phyloP scores from a whole-genome alignment of 2,113 vertebrate genomes.

The Cyanoramphus novaezelandiae region DNA sequence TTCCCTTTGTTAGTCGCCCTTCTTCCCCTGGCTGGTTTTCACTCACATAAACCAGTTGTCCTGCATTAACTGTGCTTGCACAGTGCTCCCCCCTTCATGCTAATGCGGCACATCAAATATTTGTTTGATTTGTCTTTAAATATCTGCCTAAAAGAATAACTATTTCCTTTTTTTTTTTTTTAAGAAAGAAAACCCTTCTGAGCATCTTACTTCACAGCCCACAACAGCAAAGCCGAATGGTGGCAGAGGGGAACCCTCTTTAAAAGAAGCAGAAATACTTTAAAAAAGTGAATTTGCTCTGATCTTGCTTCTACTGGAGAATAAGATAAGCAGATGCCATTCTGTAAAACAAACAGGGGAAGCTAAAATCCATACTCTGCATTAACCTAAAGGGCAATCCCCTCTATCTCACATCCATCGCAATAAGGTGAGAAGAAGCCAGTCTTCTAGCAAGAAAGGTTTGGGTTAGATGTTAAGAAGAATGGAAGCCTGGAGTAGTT shows the following conservation, averaged over 20 bases:
- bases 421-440: neutral
- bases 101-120: neutral
- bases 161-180: neutral
- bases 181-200: accelerated
- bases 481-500: neutral
- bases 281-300: neutral
- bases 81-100: neutral
- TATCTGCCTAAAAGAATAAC: neutral
- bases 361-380: neutral
- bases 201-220: neutral
- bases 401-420: neutral
- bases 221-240: neutral
- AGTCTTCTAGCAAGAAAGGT: neutral
- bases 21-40: neutral
- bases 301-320: neutral
- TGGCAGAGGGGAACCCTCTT: neutral
- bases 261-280: neutral
- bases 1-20: neutral
- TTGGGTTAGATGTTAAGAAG: neutral
- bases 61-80: neutral
- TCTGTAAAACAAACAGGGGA: neutral
- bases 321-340: neutral
- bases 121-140: conserved; percentile 3
- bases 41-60: neutral
- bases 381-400: neutral